Percentiles rank a stretch among this genome's conserved stretches.
Evolutionary conservation across 2,888 invertebrate species (phyloP).

Genomic region (Resseliella maxima): DNA sequence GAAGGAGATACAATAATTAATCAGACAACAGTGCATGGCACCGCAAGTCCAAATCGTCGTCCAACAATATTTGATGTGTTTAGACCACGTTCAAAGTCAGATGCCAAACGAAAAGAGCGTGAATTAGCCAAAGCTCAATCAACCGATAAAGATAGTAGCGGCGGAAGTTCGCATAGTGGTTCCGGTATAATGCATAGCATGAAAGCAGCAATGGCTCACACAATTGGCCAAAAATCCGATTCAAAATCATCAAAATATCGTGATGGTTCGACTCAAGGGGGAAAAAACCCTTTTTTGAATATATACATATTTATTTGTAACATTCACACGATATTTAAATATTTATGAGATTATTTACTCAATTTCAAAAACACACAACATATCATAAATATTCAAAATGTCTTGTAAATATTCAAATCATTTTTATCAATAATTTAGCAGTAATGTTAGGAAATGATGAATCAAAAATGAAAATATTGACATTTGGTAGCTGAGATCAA

Average conservation of each 20-base stretch:
- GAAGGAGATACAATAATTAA: slow-evolving; percentile 66
- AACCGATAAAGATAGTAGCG: slow-evolving; percentile 62
- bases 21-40: slow-evolving; percentile 69
- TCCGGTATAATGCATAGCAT: slow-evolving; percentile 82
- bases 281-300: too few species aligned
- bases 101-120: slow-evolving; percentile 70
- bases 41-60: slow-evolving; percentile 76
- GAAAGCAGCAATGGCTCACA: slow-evolving; percentile 80
- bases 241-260: slow-evolving; percentile 68
- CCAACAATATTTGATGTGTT: slow-evolving; percentile 85
- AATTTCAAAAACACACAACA: too few species aligned
- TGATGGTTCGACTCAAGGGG: too few species aligned
- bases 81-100: slow-evolving; percentile 80
- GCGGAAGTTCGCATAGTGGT: slow-evolving; percentile 63
- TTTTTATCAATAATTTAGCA: too few species aligned
- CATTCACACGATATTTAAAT: too few species aligned
- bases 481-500: too few species aligned
- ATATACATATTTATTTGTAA: too few species aligned
- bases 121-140: slow-evolving; percentile 60
- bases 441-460: too few species aligned
- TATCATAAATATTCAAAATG: too few species aligned
- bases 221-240: slow-evolving; percentile 62
- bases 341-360: too few species aligned
- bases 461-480: too few species aligned
- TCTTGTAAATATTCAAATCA: too few species aligned